A percentile compares a stretch with the other conserved stretches of the same genome.
These are phyloP conservation scores for Furcifer pardalis DNA, from an alignment of 2,797 vertebrate genomes.

Conservation along the genomic window DNA sequence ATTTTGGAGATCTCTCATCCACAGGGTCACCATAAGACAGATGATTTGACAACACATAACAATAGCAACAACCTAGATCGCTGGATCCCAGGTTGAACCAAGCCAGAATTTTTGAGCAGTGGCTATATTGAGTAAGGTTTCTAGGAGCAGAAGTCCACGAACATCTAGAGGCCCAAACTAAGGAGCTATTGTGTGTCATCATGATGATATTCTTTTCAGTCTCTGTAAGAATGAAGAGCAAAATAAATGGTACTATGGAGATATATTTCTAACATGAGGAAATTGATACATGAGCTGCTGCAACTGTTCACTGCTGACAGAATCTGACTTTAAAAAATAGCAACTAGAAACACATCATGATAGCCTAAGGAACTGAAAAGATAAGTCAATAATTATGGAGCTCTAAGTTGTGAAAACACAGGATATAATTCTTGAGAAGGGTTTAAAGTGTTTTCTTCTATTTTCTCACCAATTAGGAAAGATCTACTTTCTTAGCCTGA, in stretches of 20 bases:
- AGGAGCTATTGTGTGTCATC: too few species aligned
- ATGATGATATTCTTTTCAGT: not conserved
- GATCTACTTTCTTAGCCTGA: constrained; percentile 70
- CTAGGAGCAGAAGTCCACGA: too few species aligned
- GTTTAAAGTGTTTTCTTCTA: constrained; percentile 73
- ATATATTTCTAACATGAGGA: constrained; percentile 53
- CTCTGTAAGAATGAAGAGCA: not conserved
- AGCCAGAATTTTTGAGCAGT: too few species aligned
- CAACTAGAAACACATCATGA: constrained; percentile 44
- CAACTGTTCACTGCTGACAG: constrained; percentile 60
- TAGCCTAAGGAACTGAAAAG: constrained; percentile 55
- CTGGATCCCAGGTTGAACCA: too few species aligned
- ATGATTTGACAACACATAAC: too few species aligned
- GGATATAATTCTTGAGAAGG: constrained; percentile 71
- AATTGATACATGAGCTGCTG: constrained; percentile 56
- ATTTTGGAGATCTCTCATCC: too few species aligned
- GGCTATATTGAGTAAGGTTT: too few species aligned
- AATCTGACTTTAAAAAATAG: constrained; percentile 61
- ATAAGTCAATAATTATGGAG: constrained; percentile 80
- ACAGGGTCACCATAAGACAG: too few species aligned
- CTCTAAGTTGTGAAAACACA: constrained; percentile 81
- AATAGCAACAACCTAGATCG: too few species aligned
- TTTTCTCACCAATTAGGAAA: constrained; percentile 80
- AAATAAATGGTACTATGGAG: too few species aligned
- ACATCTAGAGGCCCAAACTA: too few species aligned